phyloP scores from a whole-genome alignment of 2,113 vertebrate genomes.

The Cairina moschata region DNA sequence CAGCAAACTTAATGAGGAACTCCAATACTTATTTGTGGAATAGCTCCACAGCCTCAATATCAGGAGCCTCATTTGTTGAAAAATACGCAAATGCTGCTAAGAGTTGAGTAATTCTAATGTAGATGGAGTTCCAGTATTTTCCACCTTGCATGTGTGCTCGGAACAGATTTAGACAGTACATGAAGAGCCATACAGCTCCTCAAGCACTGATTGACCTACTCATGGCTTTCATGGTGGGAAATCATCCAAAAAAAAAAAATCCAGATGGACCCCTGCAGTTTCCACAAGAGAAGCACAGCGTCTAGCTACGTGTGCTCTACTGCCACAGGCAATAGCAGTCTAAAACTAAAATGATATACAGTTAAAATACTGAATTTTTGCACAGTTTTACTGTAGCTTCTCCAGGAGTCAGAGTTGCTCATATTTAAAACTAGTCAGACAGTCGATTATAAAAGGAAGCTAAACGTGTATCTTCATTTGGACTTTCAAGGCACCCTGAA shows the following conservation, averaged over 20 bases:
- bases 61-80: not conserved
- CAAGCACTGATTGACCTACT: not conserved
- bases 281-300: not conserved
- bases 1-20: not conserved
- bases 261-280: not conserved
- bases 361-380: not conserved
- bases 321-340: not conserved
- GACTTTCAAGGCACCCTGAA: not conserved
- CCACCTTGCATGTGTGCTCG: not conserved
- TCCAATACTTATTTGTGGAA: not conserved
- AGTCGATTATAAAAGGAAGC: not conserved
- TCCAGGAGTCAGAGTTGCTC: not conserved
- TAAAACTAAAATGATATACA: not conserved
- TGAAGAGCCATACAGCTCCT: not conserved
- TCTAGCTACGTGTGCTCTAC: not conserved
- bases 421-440: not conserved
- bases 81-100: not conserved
- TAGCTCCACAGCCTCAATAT: not conserved
- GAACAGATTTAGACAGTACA: not conserved
- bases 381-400: not conserved
- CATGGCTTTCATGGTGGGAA: not conserved
- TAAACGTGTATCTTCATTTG: not conserved
- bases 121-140: not conserved
- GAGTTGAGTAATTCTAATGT: not conserved
- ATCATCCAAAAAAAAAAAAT: not conserved